Percentiles rank a stretch among this genome's conserved stretches.
Evolutionary conservation across 2,888 invertebrate genomes (phyloP).

Genomic region (Palloptera scutellata): DNA sequence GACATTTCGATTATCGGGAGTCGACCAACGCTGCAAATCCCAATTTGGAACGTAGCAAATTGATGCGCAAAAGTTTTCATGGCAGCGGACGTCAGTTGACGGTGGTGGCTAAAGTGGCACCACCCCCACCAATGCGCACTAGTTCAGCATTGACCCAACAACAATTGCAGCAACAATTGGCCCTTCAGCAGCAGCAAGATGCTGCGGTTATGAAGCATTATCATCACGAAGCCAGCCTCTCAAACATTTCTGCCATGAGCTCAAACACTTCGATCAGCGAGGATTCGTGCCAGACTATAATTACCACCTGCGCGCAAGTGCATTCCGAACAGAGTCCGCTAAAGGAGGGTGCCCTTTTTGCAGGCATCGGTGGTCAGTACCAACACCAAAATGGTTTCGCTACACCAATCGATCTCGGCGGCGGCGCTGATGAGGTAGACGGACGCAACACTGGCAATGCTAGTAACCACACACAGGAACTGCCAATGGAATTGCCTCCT

Average conservation of each 20-base stretch:
- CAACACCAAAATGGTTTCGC: conserved; percentile 60
- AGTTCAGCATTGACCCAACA: conserved; percentile 73
- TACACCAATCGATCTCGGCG: conserved; percentile 43
- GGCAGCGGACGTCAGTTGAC: conserved; percentile 84
- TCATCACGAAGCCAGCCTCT: conserved; percentile 62
- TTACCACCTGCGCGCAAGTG: conserved; percentile 81
- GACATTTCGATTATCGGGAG: conserved; percentile 79
- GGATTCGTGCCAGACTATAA: conserved; percentile 73
- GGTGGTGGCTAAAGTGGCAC: conserved; percentile 83
- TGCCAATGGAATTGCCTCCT: conserved; percentile 73
- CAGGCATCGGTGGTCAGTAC: conserved; percentile 24
- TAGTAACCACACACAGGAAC: conserved; percentile 34
- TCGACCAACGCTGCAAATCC: conserved; percentile 72
- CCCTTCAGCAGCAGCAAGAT: conserved; percentile 69
- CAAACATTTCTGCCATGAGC: conserved; percentile 63
- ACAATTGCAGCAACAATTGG: conserved; percentile 67
- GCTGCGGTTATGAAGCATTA: conserved; percentile 52
- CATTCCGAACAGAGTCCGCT: conserved; percentile 82
- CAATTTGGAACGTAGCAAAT: conserved; percentile 83
- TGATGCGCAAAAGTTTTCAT: conserved; percentile 90
- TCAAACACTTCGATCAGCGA: conserved; percentile 64
- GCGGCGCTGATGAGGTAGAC: conserved; percentile 72
- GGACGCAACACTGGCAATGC: conserved; percentile 49
- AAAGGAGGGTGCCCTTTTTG: conserved; percentile 62
- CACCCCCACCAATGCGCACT: conserved; percentile 87